Percentiles rank a stretch among this genome's conserved stretches.
phyloP scores from a whole-genome alignment of 2,888 invertebrate species.

The Pasiphila rectangulata region DNA sequence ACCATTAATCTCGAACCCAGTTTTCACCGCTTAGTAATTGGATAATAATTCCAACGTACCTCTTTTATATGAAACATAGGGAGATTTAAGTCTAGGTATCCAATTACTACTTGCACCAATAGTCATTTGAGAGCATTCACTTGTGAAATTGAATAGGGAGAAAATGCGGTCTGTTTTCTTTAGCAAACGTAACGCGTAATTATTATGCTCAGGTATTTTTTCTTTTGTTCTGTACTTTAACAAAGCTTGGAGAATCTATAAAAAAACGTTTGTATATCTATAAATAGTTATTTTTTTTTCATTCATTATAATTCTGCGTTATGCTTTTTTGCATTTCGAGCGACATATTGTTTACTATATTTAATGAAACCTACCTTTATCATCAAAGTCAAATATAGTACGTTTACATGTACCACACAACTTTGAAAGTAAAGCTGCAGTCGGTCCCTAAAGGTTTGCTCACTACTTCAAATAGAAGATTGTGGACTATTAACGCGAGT shows the following conservation, averaged over 20 bases:
- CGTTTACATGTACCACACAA: neutral
- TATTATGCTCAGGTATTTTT: no score
- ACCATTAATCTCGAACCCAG: neutral
- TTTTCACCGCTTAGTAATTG: neutral
- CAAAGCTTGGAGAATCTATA: no score
- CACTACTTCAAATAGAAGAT: conserved; percentile 48
- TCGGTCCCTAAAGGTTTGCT: conserved; percentile 47
- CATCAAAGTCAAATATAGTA: no score
- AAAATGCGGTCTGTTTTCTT: conserved; percentile 20
- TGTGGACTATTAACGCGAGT: conserved; percentile 54
- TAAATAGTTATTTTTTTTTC: no score
- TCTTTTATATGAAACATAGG: conserved; percentile 1
- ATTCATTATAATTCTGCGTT: no score
- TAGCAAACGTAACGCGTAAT: no score
- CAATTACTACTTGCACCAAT: conserved; percentile 32
- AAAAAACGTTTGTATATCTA: no score
- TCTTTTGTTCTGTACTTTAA: no score
- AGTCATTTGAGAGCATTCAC: conserved; percentile 27
- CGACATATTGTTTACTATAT: no score
- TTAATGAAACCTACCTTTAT: no score
- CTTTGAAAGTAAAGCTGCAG: conserved; percentile 2
- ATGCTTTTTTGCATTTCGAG: no score
- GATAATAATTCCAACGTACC: neutral
- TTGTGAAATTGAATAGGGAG: conserved; percentile 32
- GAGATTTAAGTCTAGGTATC: conserved; percentile 21